Base-by-base conservation (phyloP, 1,140 invertebrate genomes). In the Ceratoteleas bidentatus region DNA sequence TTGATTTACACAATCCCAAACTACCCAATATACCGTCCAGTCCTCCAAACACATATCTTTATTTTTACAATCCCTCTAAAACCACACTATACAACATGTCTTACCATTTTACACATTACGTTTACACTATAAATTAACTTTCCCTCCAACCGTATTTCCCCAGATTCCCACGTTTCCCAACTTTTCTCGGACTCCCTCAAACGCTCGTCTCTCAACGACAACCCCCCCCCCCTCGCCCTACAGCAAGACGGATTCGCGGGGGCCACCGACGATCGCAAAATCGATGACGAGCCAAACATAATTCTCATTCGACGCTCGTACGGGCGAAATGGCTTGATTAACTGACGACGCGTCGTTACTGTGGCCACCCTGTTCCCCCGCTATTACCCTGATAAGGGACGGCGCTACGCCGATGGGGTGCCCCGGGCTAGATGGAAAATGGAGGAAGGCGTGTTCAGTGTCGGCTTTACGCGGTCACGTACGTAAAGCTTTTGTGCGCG, bases 281-380 rank as follows among this genome's bases (percentile, higher is more conserved):
- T 89, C 88, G 86, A 87, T 88, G 85, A 81, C 78, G 83, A 82
- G 81, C 80, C 57, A 76, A 61, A 68, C 66, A 73, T 82, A 88
- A 88, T 89, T 84, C 81, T 84, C 84, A 82, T 88, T 87, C 86
- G 79, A 49, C 75, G 85, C 88, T 84, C 85, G 85, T 72, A 85
- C 85, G 85, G 87, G 80, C 88, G 87, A 90, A 91, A 90, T 90
- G 87, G 89, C 89, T 91, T 91, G 90, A 91, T 91, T 91, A 90
- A 90, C 90, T 85, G 89, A 88, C 87, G 87, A 90, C 87, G 89
- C 85, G 81, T 90, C 88, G 87, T 91, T 90, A 90, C 86, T 85
- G 85, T 83, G 85, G 84, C 85, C 84, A 87, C 87, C 88, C 87
- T 86, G 81, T 68, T 80, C 70, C 54, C 24, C 40, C 64, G 65